Evolutionary conservation across 1,140 invertebrate species (phyloP).

Genomic region (Gonatopus flavifemur): DNA sequence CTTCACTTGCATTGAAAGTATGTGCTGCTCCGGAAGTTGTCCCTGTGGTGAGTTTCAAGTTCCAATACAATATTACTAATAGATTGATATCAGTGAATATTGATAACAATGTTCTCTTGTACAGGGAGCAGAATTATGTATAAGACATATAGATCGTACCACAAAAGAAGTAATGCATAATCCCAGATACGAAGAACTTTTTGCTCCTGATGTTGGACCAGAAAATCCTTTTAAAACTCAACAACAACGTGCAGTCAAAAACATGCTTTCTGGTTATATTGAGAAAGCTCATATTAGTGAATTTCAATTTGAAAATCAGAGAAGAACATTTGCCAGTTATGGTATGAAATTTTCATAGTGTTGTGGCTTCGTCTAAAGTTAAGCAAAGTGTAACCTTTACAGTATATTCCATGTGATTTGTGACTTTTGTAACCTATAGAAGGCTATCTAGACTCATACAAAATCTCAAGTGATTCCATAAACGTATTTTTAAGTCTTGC

Average conservation of each 20-base stretch:
- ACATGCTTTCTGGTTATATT: slow-evolving; percentile 92
- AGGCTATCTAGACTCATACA: no score
- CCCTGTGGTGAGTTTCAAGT: slow-evolving; percentile 65
- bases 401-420: no score
- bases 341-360: slow-evolving; percentile 64
- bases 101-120: slow-evolving; percentile 14
- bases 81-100: neutral
- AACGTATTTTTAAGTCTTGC: no score
- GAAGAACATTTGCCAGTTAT: slow-evolving; percentile 91
- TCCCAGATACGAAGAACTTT: slow-evolving; percentile 95
- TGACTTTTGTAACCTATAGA: no score
- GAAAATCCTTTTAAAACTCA: slow-evolving; percentile 89
- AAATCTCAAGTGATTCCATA: no score
- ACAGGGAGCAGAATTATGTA: slow-evolving; percentile 61
- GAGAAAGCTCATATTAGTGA: slow-evolving; percentile 94
- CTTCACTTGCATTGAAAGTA: slow-evolving; percentile 64
- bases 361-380: no score
- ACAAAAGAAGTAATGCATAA: slow-evolving; percentile 85
- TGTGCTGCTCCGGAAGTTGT: slow-evolving; percentile 80
- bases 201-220: slow-evolving; percentile 88
- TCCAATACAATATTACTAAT: neutral
- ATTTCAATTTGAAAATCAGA: slow-evolving; percentile 98
- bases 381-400: no score
- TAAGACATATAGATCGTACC: slow-evolving; percentile 69
- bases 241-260: slow-evolving; percentile 84